Evolutionary conservation across 2,797 vertebrate genomes (phyloP), one percentile per base, ranked within the genome.

Genomic region (Ataeniobius toweri): DNA sequence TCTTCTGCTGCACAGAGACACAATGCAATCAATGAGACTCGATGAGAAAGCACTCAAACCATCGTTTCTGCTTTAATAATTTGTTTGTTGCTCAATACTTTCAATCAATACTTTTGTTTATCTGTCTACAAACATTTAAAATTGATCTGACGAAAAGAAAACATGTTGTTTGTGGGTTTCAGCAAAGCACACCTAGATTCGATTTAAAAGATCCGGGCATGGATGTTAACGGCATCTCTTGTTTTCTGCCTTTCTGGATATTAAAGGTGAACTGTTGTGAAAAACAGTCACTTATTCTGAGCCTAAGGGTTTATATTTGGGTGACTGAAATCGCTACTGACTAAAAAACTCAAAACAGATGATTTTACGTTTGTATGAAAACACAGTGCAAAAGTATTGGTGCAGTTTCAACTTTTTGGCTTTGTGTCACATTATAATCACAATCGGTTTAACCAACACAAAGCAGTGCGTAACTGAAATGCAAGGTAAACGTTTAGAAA

Each of bases 1-100:
- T 94, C 84, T 59, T 95, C 96, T 96, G 93, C 89, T 86, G 81
- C 86, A 91, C 81, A 86, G 75, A 86, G 89, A 92, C 83, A 88
- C 36, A 86, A 31, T 4, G 74, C 12, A 20, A 73, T 85, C 81
- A 85, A 39, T 48, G 36, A 81, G 10, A 70, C 48, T 41, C 28
- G 13, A 48, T 41, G 28, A 71, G 5, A 10, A 69, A 46, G 24
- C 39, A 44, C 22, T 68, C 5, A 68, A 68, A 68, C 31, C 48
- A 61, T 63, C 28, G 39, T 31, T 31, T 67, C 44, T 67, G 70
- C 28, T 65, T 18, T 20, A 36, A 72, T 39, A 74, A 36, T 41
- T 71, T 82, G 48, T 73, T 44, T 74, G 68, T 74, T 77, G 63
- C 61, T 79, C 16, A 9, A 31, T 31, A 31, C 31, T 31, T 31